Percentiles rank a stretch among this genome's conserved stretches.
These are phyloP conservation scores for Cynopterus brachyotis DNA, from an alignment of 2,113 vertebrate genomes.

Conservation along the genomic window DNA sequence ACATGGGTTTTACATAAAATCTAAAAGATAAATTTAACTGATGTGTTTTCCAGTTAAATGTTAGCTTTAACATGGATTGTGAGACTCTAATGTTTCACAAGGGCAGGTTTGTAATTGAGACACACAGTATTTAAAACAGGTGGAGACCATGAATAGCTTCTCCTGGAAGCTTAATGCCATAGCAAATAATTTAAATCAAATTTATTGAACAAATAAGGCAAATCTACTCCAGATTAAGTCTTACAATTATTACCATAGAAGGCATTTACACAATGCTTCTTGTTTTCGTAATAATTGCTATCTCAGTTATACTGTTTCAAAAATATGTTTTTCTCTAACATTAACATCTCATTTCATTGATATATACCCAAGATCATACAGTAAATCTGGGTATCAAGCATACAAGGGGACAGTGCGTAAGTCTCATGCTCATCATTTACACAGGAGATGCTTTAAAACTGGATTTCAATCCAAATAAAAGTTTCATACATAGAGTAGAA, in stretches of 20 bases:
- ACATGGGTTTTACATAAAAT: conserved; percentile 36
- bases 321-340: neutral
- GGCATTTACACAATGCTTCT: neutral
- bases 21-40: conserved; percentile 60
- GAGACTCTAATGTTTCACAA: conserved; percentile 27
- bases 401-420: neutral
- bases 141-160: neutral
- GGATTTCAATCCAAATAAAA: neutral
- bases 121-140: conserved; percentile 43
- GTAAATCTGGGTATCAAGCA: neutral
- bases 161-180: conserved; percentile 55
- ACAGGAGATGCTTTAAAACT: neutral
- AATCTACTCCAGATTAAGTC: conserved; percentile 40
- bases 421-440: neutral
- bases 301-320: neutral
- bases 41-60: conserved; percentile 62
- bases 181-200: neutral
- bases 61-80: conserved; percentile 27
- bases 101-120: neutral
- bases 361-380: neutral
- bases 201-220: conserved; percentile 44
- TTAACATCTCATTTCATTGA: neutral
- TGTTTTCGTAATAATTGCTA: conserved; percentile 3
- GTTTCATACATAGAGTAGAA: neutral
- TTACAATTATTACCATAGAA: neutral